phyloP scores from a whole-genome alignment of 2,113 vertebrate species.

The Dicaeum eximium region DNA sequence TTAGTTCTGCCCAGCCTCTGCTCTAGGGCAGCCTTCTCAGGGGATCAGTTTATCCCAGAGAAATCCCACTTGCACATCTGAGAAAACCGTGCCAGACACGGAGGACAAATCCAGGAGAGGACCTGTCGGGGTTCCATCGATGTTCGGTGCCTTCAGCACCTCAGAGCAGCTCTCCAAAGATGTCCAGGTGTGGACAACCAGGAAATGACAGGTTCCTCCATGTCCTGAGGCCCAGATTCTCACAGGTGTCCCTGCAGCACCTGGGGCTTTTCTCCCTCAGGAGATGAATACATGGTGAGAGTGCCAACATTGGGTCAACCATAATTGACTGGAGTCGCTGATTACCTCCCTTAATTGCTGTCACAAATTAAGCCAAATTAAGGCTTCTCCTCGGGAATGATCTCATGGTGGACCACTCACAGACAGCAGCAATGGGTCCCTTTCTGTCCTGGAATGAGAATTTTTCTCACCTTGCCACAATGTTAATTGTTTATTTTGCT shows the following conservation, averaged over 20 bases:
- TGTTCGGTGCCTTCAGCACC: background rate
- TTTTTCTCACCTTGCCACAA: background rate
- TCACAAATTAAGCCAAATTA: background rate
- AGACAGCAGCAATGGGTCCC: background rate
- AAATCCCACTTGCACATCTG: background rate
- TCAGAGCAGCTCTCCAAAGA: background rate
- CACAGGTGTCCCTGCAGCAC: background rate
- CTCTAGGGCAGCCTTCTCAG: no score
- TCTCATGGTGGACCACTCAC: fast-evolving
- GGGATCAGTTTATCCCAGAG: background rate
- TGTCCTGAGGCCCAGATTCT: background rate
- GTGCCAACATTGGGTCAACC: background rate
- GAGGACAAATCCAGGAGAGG: background rate
- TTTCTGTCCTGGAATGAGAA: background rate
- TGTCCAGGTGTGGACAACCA: background rate
- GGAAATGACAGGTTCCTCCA: background rate
- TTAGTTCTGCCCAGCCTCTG: no score
- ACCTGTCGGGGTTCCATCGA: fast-evolving
- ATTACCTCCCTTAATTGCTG: background rate
- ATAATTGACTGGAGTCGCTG: background rate
- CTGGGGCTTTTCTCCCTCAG: background rate
- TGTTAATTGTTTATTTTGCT: background rate
- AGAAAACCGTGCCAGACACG: background rate
- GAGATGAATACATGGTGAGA: background rate
- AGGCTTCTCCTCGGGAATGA: background rate